A percentile compares a stretch with the other conserved stretches of the same genome.
Conservation (phyloP, 2,888 invertebrate species). For the Pammene fasciana region DNA sequence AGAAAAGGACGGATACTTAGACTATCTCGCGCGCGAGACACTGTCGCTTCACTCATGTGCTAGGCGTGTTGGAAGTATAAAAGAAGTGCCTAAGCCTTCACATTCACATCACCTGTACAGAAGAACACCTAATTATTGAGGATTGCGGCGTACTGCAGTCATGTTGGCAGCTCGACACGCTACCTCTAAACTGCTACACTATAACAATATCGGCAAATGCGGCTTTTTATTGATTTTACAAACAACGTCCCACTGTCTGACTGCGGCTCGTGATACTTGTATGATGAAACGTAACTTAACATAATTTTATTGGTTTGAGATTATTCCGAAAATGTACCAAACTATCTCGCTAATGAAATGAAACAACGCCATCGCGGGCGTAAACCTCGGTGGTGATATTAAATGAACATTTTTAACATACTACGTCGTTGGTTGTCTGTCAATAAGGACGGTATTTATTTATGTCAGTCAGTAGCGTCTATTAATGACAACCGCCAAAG, state of each 20-base stretch:
- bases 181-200: slow-evolving; percentile 16
- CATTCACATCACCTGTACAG: slow-evolving; percentile 13
- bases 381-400: too few relatives aligned
- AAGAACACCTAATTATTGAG: slow-evolving; percentile 7
- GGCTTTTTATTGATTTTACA: not conserved
- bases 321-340: too few relatives aligned
- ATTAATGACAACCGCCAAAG: not conserved
- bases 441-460: not conserved
- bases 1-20: too few relatives aligned
- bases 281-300: too few relatives aligned
- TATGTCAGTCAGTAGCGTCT: not conserved
- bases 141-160: slow-evolving; percentile 32
- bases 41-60: too few relatives aligned
- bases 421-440: not conserved
- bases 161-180: slow-evolving; percentile 19
- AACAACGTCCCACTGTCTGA: not conserved
- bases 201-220: slow-evolving; percentile 19
- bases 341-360: too few relatives aligned
- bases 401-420: too few relatives aligned
- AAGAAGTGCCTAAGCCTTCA: not conserved
- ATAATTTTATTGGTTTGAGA: too few relatives aligned
- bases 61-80: not conserved
- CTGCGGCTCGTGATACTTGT: not conserved
- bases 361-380: too few relatives aligned
- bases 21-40: too few relatives aligned